phyloP scores from a whole-genome alignment of 2,888 invertebrate species.

The Harpalus rufipes region DNA sequence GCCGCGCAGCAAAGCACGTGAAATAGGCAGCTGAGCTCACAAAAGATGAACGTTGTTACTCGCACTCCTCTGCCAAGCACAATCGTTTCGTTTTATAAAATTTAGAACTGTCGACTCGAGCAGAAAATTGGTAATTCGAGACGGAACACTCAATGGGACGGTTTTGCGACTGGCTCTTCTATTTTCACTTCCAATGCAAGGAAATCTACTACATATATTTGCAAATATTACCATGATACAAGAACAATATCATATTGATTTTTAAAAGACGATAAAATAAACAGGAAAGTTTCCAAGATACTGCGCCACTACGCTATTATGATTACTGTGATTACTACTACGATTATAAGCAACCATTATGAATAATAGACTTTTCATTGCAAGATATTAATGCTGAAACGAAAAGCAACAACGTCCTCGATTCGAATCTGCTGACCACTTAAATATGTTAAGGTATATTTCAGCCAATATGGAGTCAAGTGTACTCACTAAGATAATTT shows the following conservation, averaged over 20 bases:
- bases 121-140: conserved; percentile 58
- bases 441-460: too few species aligned
- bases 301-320: too few species aligned
- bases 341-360: too few species aligned
- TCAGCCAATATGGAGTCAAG: too few species aligned
- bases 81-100: conserved; percentile 51
- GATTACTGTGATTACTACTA: too few species aligned
- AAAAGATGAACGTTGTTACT: conserved; percentile 60
- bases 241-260: background rate
- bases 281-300: too few species aligned
- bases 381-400: too few species aligned
- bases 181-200: background rate
- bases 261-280: background rate
- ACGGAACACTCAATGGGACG: conserved; percentile 11
- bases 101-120: conserved; percentile 50
- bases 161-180: background rate
- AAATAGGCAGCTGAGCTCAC: conserved; percentile 51
- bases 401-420: too few species aligned
- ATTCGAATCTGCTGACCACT: too few species aligned
- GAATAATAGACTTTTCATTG: too few species aligned
- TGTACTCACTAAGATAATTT: too few species aligned
- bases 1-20: conserved; percentile 44
- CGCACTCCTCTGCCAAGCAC: conserved; percentile 31
- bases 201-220: conserved; percentile 3
- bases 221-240: conserved; percentile 2